Evolutionary conservation across 1,140 invertebrate species (phyloP), one percentile per base, ranked within the genome.

Genomic region (Drosophila grimshawi): DNA sequence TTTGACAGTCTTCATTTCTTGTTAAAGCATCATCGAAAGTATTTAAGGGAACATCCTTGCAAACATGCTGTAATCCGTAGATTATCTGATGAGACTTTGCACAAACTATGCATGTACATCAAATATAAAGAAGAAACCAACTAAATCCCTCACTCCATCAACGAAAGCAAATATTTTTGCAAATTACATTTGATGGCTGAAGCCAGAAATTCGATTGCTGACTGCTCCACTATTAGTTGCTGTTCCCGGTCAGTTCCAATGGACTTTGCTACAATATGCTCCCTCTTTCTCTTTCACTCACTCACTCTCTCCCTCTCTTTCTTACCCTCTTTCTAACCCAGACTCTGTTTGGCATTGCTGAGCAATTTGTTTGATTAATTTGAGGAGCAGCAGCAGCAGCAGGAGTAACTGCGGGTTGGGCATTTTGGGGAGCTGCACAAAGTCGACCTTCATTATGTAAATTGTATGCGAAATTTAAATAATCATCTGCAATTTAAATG

Each of bases 351-450:
- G 82, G 62, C 75, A 71, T 76, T 69, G 77, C 73, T 60, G 61
- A 89, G 85, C 85, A 89, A 89, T 89, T 89, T 89, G 85, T 89
- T 89, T 89, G 85, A 89, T 89, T 89, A 89, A 89, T 89, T 85
- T 76, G 74, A 70, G 61, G 48, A 74, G 69, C 52, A 59, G 56
- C 7, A 33, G 30, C 0, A 11, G 30, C 35, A 11, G 5, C 10
- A 6, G 43, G n/a, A 2, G 6, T 8, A 19, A 19, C 39, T n/a
- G 3, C 32, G 49, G 37, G 3, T 3, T 32, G 43, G 5, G 27
- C 29, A 41, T 7, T 3, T 39, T 39, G 37, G 7, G 7, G 29
- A 37, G 56, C 32, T 46, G 39, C 37, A 39, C n/a, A 55, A 72
- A 51, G 60, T 5, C 69, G 78, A 89, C 86, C 85, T 89, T 89